A percentile compares a stretch with the other conserved stretches of the same genome.
phyloP scores from a whole-genome alignment of 2,888 invertebrate genomes.

The Tyria jacobaeae region DNA sequence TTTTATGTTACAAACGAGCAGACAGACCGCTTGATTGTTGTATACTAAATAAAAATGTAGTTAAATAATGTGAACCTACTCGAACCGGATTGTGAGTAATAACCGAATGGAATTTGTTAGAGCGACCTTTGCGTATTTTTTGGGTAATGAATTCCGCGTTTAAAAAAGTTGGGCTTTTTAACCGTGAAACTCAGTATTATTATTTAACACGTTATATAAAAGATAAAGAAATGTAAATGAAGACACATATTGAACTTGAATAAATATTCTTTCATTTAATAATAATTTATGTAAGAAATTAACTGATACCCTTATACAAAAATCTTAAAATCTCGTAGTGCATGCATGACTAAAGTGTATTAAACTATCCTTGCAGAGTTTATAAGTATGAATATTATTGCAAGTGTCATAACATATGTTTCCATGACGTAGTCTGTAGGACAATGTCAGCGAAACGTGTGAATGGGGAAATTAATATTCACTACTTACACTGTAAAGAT shows the following conservation, averaged over 20 bases:
- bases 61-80: conserved; percentile 17
- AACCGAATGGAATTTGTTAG: conserved; percentile 11
- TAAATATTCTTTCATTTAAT: neutral
- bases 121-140: conserved; percentile 15
- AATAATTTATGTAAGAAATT: neutral
- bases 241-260: too few species aligned
- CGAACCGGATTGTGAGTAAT: conserved; percentile 28
- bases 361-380: conserved; percentile 7
- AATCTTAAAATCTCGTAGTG: neutral
- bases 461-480: conserved; percentile 43
- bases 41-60: too few species aligned
- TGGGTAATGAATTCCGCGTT: conserved; percentile 10
- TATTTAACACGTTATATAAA: too few species aligned
- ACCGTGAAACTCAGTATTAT: too few species aligned
- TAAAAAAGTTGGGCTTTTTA: neutral
- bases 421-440: conserved; percentile 53
- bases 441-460: conserved; percentile 61
- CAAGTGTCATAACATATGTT: conserved; percentile 45
- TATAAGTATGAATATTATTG: conserved; percentile 17
- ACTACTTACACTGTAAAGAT: conserved; percentile 5
- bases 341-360: neutral
- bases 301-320: neutral
- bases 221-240: too few species aligned
- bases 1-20: too few species aligned
- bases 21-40: too few species aligned